phyloP scores from a whole-genome alignment of 2,113 vertebrate genomes.

The Andinoacara biseriatus region DNA sequence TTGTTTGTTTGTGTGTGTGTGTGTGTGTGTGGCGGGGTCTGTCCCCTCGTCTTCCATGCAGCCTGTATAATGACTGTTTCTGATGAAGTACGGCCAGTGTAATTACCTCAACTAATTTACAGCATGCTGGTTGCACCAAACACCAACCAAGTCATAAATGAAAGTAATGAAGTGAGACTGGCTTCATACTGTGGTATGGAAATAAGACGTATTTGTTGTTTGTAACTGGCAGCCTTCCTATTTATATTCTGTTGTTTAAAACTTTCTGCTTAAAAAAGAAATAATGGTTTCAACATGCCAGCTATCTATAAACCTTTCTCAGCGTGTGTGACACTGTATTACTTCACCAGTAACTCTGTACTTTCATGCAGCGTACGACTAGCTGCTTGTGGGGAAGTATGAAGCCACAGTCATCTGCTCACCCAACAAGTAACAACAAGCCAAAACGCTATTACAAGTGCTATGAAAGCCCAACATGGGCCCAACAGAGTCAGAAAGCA shows the following conservation, averaged over 20 bases:
- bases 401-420: slow-evolving; percentile 2
- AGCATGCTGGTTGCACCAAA: slow-evolving; percentile 18
- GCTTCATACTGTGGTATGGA: slow-evolving; percentile 18
- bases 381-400: slow-evolving; percentile 1
- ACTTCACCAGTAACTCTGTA: not conserved
- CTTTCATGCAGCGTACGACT: not conserved
- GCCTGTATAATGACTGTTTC: not conserved
- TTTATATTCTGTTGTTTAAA: not conserved
- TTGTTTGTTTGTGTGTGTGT: not conserved
- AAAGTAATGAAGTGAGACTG: slow-evolving; percentile 48
- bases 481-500: not conserved
- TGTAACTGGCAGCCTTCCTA: not conserved
- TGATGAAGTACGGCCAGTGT: slow-evolving; percentile 45
- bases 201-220: slow-evolving; percentile 4
- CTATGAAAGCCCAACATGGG: not conserved
- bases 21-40: not conserved
- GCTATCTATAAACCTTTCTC: not conserved
- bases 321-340: not conserved
- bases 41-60: not conserved
- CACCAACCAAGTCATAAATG: slow-evolving; percentile 42
- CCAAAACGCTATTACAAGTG: not conserved
- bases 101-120: slow-evolving; percentile 42
- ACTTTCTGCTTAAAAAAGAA: not conserved
- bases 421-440: not conserved
- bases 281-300: not conserved